Base-by-base conservation (phyloP, 2,888 invertebrate species). In the Trissonchulus sp. region DNA sequence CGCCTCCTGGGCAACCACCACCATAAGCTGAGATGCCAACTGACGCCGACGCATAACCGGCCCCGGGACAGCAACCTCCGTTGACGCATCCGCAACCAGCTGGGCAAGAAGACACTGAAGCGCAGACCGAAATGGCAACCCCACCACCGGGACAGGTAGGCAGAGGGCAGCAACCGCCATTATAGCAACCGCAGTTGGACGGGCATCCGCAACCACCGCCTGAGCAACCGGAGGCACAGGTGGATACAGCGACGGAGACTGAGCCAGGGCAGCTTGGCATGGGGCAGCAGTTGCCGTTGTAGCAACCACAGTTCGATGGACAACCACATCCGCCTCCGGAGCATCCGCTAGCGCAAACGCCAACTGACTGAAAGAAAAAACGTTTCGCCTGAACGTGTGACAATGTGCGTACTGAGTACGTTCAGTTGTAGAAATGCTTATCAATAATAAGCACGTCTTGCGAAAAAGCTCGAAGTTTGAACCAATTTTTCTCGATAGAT, bases 241-340 rank as follows among this genome's bases (percentile, higher is more conserved):
- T 3, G 68, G 72, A 75, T 3, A 15, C 37, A 30, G 36, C 18
- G 38, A 8, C 30, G 79, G 77, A 73, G 63, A 37, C 36, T 38
- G 63, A 31, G 68, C 75, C 18, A 0, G 74, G 74, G 38, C 74
- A 74, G 1, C 31, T 34, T 1, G 74, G 74, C 63, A 74, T 63
- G 1, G 74, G 74, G 65, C 74, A 74, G 65, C 74, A 74, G 48
- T 8, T 23, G 23, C 48, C 48, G 23, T 48, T 48, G 63, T 81
- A 81, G 75, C 81, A 81, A 23, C 28, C 34, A 18, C 34, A 18
- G 28, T 34, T 34, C 18, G 28, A 31, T 23, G 34, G 28, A 34
- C 69, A 69, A 31, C 34, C 69, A n/a, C 34, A 33, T 15, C 69
- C 69, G 8, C 34, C 18, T 18, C 33, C 33, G 33, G 31, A 69